These are phyloP conservation scores for Harpalus rubripes DNA, from an alignment of 2,888 invertebrate species.

Conservation along the genomic window DNA sequence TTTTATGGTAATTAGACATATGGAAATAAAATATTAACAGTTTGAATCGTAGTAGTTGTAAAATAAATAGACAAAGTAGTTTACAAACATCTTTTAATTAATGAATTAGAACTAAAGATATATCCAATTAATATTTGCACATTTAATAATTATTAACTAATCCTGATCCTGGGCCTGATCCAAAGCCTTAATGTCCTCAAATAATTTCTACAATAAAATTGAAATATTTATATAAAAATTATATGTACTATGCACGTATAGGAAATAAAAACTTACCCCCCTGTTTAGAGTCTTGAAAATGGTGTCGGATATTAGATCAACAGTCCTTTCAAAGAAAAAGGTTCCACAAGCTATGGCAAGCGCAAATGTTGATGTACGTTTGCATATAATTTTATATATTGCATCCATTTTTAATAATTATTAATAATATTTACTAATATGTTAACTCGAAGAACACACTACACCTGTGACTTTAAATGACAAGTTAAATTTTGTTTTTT, in stretches of 20 bases:
- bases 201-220: slow-evolving; percentile 83
- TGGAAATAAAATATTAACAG: too few species aligned
- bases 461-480: not conserved
- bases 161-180: too few species aligned
- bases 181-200: slow-evolving; percentile 82
- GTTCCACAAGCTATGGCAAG: slow-evolving; percentile 83
- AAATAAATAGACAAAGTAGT: too few species aligned
- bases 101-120: too few species aligned
- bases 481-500: not conserved
- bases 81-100: too few species aligned
- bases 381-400: slow-evolving; percentile 84
- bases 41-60: too few species aligned
- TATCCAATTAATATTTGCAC: too few species aligned
- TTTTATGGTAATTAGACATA: too few species aligned
- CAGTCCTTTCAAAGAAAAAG: slow-evolving; percentile 89
- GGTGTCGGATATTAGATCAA: slow-evolving; percentile 83
- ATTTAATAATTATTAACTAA: too few species aligned
- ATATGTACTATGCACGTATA: slow-evolving; percentile 73
- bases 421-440: not conserved
- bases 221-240: slow-evolving; percentile 34
- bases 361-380: slow-evolving; percentile 89
- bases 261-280: slow-evolving; percentile 84
- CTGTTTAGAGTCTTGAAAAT: slow-evolving; percentile 86
- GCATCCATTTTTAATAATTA: not conserved
- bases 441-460: not conserved